Percentiles rank a stretch among this genome's conserved stretches.
These are phyloP conservation scores for Drosophila putrida DNA, from an alignment of 2,888 invertebrate genomes.

Conservation along the genomic window DNA sequence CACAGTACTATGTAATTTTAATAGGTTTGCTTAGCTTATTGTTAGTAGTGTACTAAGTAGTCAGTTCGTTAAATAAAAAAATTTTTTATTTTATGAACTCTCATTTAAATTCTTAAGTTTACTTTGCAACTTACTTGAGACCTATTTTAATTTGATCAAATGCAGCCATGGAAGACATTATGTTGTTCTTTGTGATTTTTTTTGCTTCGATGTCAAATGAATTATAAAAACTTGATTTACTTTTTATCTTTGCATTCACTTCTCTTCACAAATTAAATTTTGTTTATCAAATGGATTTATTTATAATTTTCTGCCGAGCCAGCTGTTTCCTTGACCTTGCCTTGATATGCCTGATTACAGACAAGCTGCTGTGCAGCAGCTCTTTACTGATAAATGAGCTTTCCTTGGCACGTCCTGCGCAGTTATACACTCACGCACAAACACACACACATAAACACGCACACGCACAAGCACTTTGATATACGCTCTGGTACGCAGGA, in stretches of 20 bases:
- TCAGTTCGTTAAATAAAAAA: neutral
- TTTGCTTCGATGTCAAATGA: slow-evolving; percentile 9
- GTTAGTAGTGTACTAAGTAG: neutral
- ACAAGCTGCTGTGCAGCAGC: slow-evolving; percentile 41
- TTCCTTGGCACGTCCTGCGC: slow-evolving; percentile 69
- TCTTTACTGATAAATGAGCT: slow-evolving; percentile 57
- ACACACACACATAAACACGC: slow-evolving; percentile 18
- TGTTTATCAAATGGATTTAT: slow-evolving; percentile 27
- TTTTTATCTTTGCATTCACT: slow-evolving; percentile 6
- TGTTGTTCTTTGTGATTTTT: slow-evolving; percentile 37
- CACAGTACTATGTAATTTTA: slow-evolving; percentile 13
- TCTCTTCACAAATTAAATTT: slow-evolving; percentile 14
- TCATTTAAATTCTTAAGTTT: neutral
- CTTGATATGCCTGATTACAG: slow-evolving; percentile 40
- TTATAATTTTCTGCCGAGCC: slow-evolving; percentile 23
- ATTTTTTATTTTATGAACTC: neutral
- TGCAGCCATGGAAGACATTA: slow-evolving; percentile 83
- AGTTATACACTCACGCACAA: slow-evolving; percentile 30
- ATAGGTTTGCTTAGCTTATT: neutral
- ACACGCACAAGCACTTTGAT: slow-evolving; percentile 19
- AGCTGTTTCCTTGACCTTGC: slow-evolving; percentile 71
- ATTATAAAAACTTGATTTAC: slow-evolving; percentile 1
- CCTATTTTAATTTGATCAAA: slow-evolving; percentile 84
- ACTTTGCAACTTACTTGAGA: slow-evolving; percentile 79
- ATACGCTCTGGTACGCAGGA: slow-evolving; percentile 34